These are phyloP conservation scores for Nothobranchius kuhntae DNA, from an alignment of 2,113 vertebrate species.

Conservation along the genomic window DNA sequence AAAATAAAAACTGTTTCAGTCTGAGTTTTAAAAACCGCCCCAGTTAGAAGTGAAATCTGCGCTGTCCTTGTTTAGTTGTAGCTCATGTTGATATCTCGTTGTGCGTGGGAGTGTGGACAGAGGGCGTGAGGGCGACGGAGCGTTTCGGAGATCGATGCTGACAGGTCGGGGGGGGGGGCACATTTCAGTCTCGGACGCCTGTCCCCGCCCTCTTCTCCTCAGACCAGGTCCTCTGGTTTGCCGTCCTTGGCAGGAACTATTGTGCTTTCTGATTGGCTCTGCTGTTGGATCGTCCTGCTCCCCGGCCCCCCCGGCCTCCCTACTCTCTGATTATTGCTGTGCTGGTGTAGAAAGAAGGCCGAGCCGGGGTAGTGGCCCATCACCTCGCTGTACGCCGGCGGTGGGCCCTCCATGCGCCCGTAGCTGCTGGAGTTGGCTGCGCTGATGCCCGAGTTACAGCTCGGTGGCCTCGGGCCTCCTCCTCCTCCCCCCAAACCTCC, in stretches of 20 bases:
- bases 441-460: constrained; percentile 96
- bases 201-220: constrained; percentile 52
- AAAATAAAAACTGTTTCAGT: constrained; percentile 32
- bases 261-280: constrained; percentile 89
- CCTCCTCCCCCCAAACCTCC: constrained; percentile 51
- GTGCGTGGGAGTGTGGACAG: constrained; percentile 78
- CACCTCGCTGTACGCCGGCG: constrained; percentile 96
- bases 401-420: constrained; percentile 90
- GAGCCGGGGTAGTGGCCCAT: constrained; percentile 91
- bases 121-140: constrained; percentile 41
- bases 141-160: constrained; percentile 39
- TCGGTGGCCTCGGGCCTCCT: constrained; percentile 90
- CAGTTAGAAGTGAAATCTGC: constrained; percentile 13
- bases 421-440: constrained; percentile 89
- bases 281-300: constrained; percentile 85
- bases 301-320: constrained; percentile 57
- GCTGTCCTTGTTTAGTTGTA: constrained; percentile 51
- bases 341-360: constrained; percentile 93
- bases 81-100: constrained; percentile 61
- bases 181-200: constrained; percentile 36
- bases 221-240: constrained; percentile 87
- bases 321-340: constrained; percentile 81
- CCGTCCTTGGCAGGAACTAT: constrained; percentile 85
- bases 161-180: constrained; percentile 31
- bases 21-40: constrained; percentile 72